These are phyloP conservation scores for Stegostoma tigrinum DNA, from an alignment of 2,113 vertebrate genomes.

Conservation along the genomic window DNA sequence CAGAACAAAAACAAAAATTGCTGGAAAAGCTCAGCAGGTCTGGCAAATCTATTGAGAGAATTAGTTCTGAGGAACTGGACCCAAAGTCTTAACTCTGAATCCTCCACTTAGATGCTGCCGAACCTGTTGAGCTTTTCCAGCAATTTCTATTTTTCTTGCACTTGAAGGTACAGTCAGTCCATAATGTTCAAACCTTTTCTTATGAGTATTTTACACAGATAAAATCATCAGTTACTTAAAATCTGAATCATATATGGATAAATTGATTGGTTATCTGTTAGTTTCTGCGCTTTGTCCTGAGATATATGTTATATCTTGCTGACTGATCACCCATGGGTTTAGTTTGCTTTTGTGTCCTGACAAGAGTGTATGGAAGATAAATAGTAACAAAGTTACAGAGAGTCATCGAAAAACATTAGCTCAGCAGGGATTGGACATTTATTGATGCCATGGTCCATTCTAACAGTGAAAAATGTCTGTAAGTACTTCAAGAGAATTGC, in stretches of 20 bases:
- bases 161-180: not conserved
- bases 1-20: too few species aligned
- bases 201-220: not conserved
- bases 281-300: not conserved
- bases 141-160: too few species aligned
- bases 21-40: too few species aligned
- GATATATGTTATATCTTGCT: not conserved
- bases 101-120: too few species aligned
- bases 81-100: too few species aligned
- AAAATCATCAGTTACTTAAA: slow-evolving; percentile 11
- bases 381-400: slow-evolving; percentile 13
- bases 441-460: slow-evolving; percentile 20
- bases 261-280: not conserved
- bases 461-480: not conserved
- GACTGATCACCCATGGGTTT: slow-evolving; percentile 24
- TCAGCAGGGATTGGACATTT: slow-evolving; percentile 23
- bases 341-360: slow-evolving; percentile 26
- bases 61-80: too few species aligned
- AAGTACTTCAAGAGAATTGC: not conserved
- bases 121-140: too few species aligned
- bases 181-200: not conserved
- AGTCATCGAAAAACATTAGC: slow-evolving; percentile 23
- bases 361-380: slow-evolving; percentile 30
- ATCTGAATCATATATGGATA: not conserved
- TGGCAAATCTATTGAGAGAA: too few species aligned